A percentile compares a stretch with the other conserved stretches of the same genome.
Evolutionary conservation across 2,888 invertebrate genomes (phyloP).

Genomic region (Boloria euphrosyne): DNA sequence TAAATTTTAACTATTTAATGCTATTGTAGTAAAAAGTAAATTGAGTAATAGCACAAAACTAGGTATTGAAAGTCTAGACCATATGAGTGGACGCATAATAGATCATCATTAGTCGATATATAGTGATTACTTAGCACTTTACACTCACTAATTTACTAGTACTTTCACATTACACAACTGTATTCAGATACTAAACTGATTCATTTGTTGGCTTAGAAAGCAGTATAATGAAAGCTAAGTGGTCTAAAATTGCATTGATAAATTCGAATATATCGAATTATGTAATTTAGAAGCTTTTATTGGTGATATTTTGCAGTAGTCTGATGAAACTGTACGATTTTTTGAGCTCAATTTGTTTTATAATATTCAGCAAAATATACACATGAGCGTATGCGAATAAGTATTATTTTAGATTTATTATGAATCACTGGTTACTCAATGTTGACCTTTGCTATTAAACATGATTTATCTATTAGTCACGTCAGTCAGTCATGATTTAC

Average conservation of each 20-base stretch:
- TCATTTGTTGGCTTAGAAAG: conserved; percentile 41
- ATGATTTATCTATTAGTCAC: conserved; percentile 25
- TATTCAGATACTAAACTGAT: conserved; percentile 35
- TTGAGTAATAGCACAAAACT: neutral
- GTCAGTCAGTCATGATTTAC: conserved; percentile 20
- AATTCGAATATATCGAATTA: neutral
- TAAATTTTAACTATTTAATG: too few species aligned
- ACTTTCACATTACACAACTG: conserved; percentile 40
- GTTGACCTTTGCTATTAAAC: conserved; percentile 27
- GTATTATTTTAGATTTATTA: neutral
- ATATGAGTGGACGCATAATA: conserved; percentile 27
- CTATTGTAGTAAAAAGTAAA: too few species aligned
- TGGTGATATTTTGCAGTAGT: too few species aligned
- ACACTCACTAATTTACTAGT: conserved; percentile 28
- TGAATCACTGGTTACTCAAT: conserved; percentile 28
- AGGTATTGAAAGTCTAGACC: conserved; percentile 16
- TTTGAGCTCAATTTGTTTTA: neutral
- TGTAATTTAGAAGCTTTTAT: neutral
- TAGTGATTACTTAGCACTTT: conserved; percentile 30
- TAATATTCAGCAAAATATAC: neutral
- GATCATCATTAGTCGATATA: conserved; percentile 1
- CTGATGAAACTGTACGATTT: too few species aligned
- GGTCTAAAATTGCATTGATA: neutral
- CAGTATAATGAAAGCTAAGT: conserved; percentile 17
- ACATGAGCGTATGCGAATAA: neutral